These are phyloP conservation scores for Habropoda laboriosa DNA, from an alignment of 1,140 invertebrate genomes.

Conservation along the genomic window DNA sequence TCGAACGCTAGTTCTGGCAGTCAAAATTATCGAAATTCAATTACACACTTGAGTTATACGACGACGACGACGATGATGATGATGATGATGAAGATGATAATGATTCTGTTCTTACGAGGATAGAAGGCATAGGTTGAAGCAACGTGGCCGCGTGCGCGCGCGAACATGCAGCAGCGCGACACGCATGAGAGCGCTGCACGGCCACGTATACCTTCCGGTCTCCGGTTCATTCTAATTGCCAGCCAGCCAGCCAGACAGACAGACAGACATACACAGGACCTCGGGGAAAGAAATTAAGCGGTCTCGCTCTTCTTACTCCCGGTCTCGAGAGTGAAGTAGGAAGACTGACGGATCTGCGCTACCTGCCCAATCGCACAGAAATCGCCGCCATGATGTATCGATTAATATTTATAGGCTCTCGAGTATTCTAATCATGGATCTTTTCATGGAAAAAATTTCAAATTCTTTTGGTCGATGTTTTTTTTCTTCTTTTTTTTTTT, in stretches of 20 bases:
- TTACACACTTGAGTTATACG: neutral
- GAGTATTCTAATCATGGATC: neutral
- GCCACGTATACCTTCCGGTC: conserved; percentile 59
- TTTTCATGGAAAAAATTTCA: neutral
- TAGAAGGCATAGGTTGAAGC: conserved; percentile 28
- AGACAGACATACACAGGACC: neutral
- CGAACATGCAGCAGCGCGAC: conserved; percentile 49
- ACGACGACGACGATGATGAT: no score
- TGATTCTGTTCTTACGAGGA: no score
- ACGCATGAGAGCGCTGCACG: conserved; percentile 64
- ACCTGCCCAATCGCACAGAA: conserved; percentile 34
- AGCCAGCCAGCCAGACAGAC: neutral
- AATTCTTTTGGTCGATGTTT: no score
- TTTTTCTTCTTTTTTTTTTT: no score
- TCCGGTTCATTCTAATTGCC: conserved; percentile 64
- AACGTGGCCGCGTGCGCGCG: no score
- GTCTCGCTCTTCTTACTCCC: conserved; percentile 59
- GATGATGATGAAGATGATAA: no score
- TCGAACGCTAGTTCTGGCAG: neutral
- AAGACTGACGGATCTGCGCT: conserved; percentile 24
- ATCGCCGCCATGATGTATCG: neutral
- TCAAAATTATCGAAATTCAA: conserved; percentile 17
- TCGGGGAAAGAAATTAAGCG: conserved; percentile 58
- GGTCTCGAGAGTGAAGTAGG: conserved; percentile 49
- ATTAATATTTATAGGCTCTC: no score